Evolutionary conservation across 2,888 invertebrate genomes (phyloP).

Genomic region (Epistrophe grossulariae): DNA sequence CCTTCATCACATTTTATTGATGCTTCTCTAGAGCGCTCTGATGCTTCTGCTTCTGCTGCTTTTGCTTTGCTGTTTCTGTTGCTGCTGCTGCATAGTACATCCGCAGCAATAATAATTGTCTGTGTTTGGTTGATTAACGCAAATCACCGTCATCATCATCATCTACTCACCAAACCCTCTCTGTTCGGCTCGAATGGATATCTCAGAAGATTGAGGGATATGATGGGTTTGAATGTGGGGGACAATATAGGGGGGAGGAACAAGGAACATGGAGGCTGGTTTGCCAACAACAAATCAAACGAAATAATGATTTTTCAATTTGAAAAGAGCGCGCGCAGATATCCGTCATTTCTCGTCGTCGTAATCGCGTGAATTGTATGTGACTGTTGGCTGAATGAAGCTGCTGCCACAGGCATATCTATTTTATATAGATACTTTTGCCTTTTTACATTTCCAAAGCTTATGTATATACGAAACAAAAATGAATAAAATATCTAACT

Average conservation of each 20-base stretch:
- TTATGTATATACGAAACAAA: neutral
- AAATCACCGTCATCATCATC: constrained; percentile 69
- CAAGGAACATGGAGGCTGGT: constrained; percentile 5
- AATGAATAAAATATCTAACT: constrained; percentile 22
- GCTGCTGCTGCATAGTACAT: constrained; percentile 52
- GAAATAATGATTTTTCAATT: constrained; percentile 74
- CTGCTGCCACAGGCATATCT: constrained; percentile 35
- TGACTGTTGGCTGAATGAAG: constrained; percentile 29
- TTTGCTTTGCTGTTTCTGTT: constrained; percentile 38
- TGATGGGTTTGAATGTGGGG: neutral
- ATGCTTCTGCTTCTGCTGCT: constrained; percentile 42
- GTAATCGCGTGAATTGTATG: constrained; percentile 44
- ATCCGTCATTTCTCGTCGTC: constrained; percentile 63
- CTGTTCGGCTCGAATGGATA: constrained; percentile 11
- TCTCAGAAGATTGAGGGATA: neutral
- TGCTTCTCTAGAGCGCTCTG: constrained; percentile 48
- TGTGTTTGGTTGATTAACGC: constrained; percentile 74
- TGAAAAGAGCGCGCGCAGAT: constrained; percentile 73
- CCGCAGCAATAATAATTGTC: constrained; percentile 71
- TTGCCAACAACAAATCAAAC: constrained; percentile 70
- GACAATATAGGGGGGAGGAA: neutral
- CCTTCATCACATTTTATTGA: constrained; percentile 71
- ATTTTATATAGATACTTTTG: neutral
- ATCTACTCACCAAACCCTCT: constrained; percentile 44
- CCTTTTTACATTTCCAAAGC: constrained; percentile 2